Percentiles rank a stretch among this genome's conserved stretches.
phyloP scores from a whole-genome alignment of 1,140 invertebrate genomes.

The Nephotettix cincticeps region DNA sequence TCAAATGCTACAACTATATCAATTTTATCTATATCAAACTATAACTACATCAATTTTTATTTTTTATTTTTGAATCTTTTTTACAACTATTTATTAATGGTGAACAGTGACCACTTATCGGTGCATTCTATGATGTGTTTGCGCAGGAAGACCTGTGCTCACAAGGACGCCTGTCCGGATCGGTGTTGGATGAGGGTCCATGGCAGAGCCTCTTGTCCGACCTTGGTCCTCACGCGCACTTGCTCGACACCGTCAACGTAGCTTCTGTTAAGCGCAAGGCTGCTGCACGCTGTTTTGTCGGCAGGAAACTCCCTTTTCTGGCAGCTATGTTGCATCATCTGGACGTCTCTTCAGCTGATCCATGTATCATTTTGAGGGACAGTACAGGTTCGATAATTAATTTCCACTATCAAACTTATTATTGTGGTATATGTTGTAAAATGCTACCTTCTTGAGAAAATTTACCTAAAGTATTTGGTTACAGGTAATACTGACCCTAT shows the following conservation, averaged over 20 bases:
- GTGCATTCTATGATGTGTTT: background rate
- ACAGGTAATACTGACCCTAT: no score
- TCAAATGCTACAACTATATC: background rate
- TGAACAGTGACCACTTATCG: no score
- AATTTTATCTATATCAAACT: background rate
- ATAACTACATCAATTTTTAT: background rate
- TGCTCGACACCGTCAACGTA: constrained; percentile 33
- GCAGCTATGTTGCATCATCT: constrained; percentile 36
- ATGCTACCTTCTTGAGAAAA: no score
- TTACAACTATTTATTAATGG: no score
- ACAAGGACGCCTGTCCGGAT: constrained; percentile 27
- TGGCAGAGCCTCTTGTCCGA: constrained; percentile 33
- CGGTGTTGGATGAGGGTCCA: constrained; percentile 31
- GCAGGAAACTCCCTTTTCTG: constrained; percentile 38
- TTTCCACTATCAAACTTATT: no score
- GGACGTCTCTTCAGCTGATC: constrained; percentile 35
- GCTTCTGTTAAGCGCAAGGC: constrained; percentile 33
- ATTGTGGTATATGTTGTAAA: no score
- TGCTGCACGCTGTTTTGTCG: constrained; percentile 22
- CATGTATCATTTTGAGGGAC: constrained; percentile 35
- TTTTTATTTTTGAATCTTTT: no score
- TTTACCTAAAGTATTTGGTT: no score
- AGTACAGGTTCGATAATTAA: no score
- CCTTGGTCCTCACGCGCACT: constrained; percentile 6
- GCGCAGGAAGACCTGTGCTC: constrained; percentile 26